Percentiles rank a stretch among this genome's conserved stretches.
Evolutionary conservation across 2,797 vertebrate species (phyloP).

Genomic region (Epinephelus malabaricus): DNA sequence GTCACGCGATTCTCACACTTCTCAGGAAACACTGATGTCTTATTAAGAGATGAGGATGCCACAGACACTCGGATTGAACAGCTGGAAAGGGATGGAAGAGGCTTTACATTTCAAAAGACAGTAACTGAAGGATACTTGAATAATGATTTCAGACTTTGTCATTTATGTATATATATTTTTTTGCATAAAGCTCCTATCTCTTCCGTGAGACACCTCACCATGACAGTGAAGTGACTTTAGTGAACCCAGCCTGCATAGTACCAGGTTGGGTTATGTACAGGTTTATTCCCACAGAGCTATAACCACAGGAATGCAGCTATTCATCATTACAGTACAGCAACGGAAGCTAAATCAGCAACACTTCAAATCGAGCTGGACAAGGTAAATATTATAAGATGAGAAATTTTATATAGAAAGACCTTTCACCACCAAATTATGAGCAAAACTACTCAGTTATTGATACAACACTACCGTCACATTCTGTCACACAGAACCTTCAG

Average conservation of each 20-base stretch:
- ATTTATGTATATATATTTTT: conserved; percentile 10
- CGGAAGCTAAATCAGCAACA: neutral
- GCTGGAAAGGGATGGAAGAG: conserved; percentile 18
- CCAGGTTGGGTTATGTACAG: neutral
- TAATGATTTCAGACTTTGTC: conserved; percentile 30
- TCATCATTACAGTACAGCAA: neutral
- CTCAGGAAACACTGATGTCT: conserved; percentile 58
- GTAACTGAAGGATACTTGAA: conserved; percentile 26
- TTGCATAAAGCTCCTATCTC: conserved; percentile 3
- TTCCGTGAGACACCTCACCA: neutral
- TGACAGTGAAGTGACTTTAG: neutral
- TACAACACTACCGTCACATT: neutral
- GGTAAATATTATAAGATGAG: neutral
- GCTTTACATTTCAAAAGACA: conserved; percentile 57
- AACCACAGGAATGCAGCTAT: neutral
- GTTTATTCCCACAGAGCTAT: neutral
- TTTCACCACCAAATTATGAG: neutral
- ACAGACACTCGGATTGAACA: conserved; percentile 43
- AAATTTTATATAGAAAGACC: neutral
- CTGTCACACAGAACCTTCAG: conserved; percentile 14
- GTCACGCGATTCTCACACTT: conserved; percentile 64
- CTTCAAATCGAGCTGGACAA: neutral
- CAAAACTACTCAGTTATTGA: conserved; percentile 9
- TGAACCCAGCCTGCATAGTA: neutral
- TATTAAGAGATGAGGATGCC: conserved; percentile 53